Conservation (phyloP, 2,113 vertebrate genomes). For the Etheostoma spectabile region DNA sequence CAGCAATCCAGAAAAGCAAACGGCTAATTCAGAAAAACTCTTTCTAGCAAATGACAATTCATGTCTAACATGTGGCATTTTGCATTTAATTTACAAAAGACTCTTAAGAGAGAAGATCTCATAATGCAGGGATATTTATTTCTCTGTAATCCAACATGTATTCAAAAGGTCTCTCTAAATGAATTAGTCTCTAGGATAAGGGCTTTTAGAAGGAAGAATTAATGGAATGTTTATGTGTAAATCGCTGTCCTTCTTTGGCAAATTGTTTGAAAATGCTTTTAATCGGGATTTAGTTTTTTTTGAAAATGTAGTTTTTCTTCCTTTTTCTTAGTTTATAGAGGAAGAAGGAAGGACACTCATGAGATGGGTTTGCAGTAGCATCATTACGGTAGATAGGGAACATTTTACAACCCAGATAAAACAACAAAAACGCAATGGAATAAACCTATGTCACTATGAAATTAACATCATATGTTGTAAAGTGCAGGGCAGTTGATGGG, state of each 20-base stretch:
- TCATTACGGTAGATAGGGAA: neutral
- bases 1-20: neutral
- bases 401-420: slow-evolving; percentile 6
- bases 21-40: neutral
- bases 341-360: neutral
- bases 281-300: neutral
- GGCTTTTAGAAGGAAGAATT: neutral
- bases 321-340: neutral
- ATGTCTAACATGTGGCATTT: neutral
- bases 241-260: neutral
- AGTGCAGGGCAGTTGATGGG: neutral
- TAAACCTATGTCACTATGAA: neutral
- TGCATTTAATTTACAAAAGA: neutral
- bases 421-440: neutral
- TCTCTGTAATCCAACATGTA: slow-evolving; percentile 12
- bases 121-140: neutral
- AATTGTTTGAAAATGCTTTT: neutral
- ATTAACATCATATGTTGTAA: neutral
- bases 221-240: neutral
- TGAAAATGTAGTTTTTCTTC: neutral
- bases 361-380: neutral
- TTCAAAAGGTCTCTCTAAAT: neutral
- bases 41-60: neutral
- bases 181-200: neutral
- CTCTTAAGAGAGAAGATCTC: neutral